Evolutionary conservation across 2,113 vertebrate species (phyloP).

Genomic region (Lanius collurio): DNA sequence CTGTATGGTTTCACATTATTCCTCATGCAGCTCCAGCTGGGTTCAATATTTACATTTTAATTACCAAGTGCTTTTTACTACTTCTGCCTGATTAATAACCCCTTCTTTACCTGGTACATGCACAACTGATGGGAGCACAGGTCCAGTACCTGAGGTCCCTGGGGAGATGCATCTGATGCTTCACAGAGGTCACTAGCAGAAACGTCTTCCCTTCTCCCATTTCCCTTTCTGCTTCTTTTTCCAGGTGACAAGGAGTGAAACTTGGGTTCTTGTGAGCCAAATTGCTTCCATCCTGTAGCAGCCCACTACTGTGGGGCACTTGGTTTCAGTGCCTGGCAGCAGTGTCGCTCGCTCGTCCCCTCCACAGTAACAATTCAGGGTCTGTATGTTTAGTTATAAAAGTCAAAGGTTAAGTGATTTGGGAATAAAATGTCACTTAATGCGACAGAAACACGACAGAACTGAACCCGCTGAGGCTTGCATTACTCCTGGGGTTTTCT

Average conservation of each 20-base stretch:
- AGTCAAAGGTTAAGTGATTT: slow-evolving; percentile 79
- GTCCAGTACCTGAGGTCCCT: neutral
- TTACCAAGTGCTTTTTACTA: neutral
- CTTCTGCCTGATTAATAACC: neutral
- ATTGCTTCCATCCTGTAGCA: neutral
- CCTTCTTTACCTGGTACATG: neutral
- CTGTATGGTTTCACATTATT: neutral
- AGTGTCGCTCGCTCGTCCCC: neutral
- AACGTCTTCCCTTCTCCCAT: neutral
- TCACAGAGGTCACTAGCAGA: neutral
- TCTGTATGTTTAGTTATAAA: slow-evolving; percentile 65
- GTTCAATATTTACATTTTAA: slow-evolving; percentile 11
- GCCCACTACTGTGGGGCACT: neutral
- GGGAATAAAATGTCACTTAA: slow-evolving; percentile 79
- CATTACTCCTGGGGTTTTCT: slow-evolving; percentile 63
- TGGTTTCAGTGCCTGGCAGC: neutral
- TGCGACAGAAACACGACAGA: slow-evolving; percentile 66
- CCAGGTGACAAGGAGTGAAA: neutral
- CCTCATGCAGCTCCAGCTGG: neutral
- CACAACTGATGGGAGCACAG: neutral
- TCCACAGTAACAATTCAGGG: slow-evolving; percentile 27
- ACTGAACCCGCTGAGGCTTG: slow-evolving; percentile 62
- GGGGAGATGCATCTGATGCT: neutral
- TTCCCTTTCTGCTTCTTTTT: neutral
- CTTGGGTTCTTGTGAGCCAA: neutral